Evolutionary conservation across 2,888 invertebrate genomes (phyloP).

Genomic region (Parnassius glacialis): DNA sequence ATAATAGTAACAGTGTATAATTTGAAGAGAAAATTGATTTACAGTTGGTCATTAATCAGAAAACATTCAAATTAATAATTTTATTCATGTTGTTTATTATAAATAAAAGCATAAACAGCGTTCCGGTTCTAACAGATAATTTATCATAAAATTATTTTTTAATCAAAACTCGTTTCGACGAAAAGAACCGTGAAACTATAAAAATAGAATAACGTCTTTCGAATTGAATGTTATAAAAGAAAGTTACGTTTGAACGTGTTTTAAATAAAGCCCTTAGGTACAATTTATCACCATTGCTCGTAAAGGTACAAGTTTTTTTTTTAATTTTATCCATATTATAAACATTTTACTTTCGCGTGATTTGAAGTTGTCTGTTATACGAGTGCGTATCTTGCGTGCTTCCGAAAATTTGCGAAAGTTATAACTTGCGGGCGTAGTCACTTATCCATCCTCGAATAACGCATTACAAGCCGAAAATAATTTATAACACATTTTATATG

Average conservation of each 20-base stretch:
- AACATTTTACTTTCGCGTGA: background rate
- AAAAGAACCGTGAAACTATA: constrained; percentile 36
- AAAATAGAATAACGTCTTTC: constrained; percentile 47
- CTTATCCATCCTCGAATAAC: no score
- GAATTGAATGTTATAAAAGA: constrained; percentile 50
- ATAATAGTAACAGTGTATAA: no score
- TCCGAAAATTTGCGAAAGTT: no score
- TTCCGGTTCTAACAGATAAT: constrained; percentile 33
- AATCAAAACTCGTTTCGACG: constrained; percentile 35
- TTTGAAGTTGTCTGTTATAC: background rate
- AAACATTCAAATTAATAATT: constrained; percentile 13
- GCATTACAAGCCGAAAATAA: no score
- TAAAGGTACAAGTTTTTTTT: background rate
- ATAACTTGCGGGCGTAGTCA: no score
- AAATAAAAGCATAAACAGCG: constrained; percentile 27
- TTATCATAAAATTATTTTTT: constrained; percentile 36
- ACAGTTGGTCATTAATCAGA: constrained; percentile 16
- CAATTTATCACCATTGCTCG: constrained; percentile 8
- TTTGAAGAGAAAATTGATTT: background rate
- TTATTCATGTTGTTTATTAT: constrained; percentile 23
- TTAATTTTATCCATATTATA: background rate
- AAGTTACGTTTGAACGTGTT: constrained; percentile 56
- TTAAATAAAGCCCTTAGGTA: constrained; percentile 62
- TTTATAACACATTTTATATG: no score
- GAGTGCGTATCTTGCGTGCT: no score